These are phyloP conservation scores for Campodea augens DNA, from an alignment of 1,140 invertebrate genomes.

Conservation along the genomic window DNA sequence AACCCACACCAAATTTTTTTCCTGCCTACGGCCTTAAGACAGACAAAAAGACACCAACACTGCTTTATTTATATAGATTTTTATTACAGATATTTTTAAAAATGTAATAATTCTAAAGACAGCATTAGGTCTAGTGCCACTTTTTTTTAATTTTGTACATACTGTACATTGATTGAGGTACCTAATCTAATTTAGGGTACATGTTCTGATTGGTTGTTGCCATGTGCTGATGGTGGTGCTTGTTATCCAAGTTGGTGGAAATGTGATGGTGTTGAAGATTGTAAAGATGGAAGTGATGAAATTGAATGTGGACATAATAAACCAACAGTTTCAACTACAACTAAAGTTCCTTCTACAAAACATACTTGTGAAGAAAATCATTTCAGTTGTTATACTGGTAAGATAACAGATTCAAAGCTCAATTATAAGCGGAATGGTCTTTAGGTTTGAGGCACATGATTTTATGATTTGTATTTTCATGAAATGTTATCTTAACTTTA, in stretches of 20 bases:
- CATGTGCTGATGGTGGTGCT: conserved; percentile 41
- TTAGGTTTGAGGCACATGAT: too few species aligned
- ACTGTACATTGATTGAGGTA: too few species aligned
- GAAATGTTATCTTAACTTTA: too few species aligned
- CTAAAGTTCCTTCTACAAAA: conserved; percentile 20
- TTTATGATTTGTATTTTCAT: too few species aligned
- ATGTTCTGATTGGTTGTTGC: conserved; percentile 60
- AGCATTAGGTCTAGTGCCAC: too few species aligned
- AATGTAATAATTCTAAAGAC: too few species aligned
- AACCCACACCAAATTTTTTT: not conserved
- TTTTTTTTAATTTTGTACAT: too few species aligned
- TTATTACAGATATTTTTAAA: too few species aligned
- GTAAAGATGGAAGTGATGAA: conserved; percentile 59
- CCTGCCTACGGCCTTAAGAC: conserved; percentile 2
- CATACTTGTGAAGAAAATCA: conserved; percentile 36
- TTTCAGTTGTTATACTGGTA: conserved; percentile 49
- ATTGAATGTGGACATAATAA: conserved; percentile 31
- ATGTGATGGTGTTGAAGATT: conserved; percentile 50
- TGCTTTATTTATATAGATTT: too few species aligned
- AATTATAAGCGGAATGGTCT: too few species aligned
- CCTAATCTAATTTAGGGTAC: too few species aligned
- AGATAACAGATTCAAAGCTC: conserved; percentile 1
- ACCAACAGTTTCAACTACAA: conserved; percentile 24
- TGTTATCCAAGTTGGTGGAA: conserved; percentile 76
- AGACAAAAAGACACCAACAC: too few species aligned